Evolutionary conservation across 2,888 invertebrate species (phyloP).

Genomic region (Caenorhabditis imperialis): DNA sequence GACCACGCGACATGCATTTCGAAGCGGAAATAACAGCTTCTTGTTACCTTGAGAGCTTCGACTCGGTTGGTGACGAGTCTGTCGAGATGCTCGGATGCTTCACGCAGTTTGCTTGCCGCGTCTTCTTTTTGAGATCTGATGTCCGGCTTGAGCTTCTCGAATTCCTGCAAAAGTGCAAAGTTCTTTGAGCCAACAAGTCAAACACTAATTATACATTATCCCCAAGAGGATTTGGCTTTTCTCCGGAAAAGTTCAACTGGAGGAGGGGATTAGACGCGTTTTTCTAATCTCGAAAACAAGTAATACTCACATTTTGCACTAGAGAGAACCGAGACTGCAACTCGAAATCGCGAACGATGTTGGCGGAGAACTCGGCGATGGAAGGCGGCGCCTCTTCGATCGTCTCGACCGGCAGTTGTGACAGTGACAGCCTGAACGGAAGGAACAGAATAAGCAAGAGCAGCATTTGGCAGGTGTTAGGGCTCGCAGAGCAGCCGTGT

Average conservation of each 20-base stretch:
- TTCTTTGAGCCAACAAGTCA: too few species aligned
- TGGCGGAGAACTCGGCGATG: constrained; percentile 36
- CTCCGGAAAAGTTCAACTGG: too few species aligned
- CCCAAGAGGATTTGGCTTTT: neutral
- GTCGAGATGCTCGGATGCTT: constrained; percentile 38
- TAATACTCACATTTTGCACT: constrained; percentile 43
- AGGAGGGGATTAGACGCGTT: too few species aligned
- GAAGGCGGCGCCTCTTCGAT: constrained; percentile 51
- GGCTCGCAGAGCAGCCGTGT: constrained; percentile 28
- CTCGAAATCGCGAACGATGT: constrained; percentile 49
- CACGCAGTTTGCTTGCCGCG: constrained; percentile 34
- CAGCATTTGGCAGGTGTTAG: constrained; percentile 49
- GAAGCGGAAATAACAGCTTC: neutral
- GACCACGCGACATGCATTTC: neutral
- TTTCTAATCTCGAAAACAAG: neutral
- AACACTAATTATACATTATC: too few species aligned
- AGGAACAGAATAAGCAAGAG: too few species aligned
- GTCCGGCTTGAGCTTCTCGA: constrained; percentile 34
- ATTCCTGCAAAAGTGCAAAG: constrained; percentile 36
- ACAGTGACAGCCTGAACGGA: constrained; percentile 46
- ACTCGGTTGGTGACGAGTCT: constrained; percentile 36
- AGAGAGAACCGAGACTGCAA: constrained; percentile 41
- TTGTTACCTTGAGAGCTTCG: constrained; percentile 37
- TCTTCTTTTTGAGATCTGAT: constrained; percentile 46
- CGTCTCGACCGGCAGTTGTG: constrained; percentile 33